Conservation (phyloP, 1,140 invertebrate species). For the Drosophila persimilis region DNA sequence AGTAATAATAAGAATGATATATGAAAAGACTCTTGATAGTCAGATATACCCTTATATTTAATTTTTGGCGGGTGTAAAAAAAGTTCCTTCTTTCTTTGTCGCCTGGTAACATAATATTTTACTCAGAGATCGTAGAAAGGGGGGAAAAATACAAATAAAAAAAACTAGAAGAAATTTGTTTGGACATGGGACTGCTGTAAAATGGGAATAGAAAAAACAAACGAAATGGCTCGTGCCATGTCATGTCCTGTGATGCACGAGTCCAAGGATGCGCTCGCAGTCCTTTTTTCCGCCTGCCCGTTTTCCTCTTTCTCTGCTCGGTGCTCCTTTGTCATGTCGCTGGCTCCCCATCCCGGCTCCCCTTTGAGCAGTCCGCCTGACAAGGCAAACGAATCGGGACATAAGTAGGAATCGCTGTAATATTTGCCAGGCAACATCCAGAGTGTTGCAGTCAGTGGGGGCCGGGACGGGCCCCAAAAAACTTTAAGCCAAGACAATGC, state of each 20-base stretch:
- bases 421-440: constrained; percentile 61
- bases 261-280: constrained; percentile 50
- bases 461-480: constrained; percentile 14
- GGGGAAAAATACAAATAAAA: constrained; percentile 10
- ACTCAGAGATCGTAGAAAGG: constrained; percentile 66
- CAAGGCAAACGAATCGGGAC: constrained; percentile 76
- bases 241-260: constrained; percentile 76
- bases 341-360: background rate
- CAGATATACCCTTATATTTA: too few species aligned
- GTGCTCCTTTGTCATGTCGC: constrained; percentile 56
- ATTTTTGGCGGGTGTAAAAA: constrained; percentile 11
- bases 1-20: too few species aligned
- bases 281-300: constrained; percentile 29
- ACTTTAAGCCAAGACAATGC: constrained; percentile 71
- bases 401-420: constrained; percentile 80
- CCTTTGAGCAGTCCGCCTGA: constrained; percentile 46
- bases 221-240: constrained; percentile 77
- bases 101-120: constrained; percentile 76
- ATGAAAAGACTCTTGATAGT: too few species aligned
- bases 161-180: constrained; percentile 28
- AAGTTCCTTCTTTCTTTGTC: constrained; percentile 48
- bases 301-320: constrained; percentile 32
- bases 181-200: constrained; percentile 37
- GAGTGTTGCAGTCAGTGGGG: constrained; percentile 15
- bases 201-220: constrained; percentile 75